Percentiles rank a stretch among this genome's conserved stretches.
Conservation (phyloP, 2,113 vertebrate species). For the Monopterus albus region DNA sequence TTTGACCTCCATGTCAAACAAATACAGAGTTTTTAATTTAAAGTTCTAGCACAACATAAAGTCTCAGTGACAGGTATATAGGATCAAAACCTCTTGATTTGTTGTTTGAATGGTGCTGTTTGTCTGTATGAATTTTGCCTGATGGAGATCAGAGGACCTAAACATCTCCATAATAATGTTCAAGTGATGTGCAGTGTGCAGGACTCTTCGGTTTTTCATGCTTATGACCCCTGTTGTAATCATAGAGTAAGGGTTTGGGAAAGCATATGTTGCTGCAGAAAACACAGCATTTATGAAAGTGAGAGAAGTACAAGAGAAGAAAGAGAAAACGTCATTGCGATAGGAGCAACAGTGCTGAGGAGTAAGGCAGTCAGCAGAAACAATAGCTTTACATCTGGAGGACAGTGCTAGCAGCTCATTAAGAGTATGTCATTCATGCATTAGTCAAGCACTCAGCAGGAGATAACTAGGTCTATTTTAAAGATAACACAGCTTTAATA, state of each 20-base stretch:
- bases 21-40: too few species aligned
- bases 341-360: slow-evolving; percentile 84
- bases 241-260: background rate
- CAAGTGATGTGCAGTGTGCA: background rate
- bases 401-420: slow-evolving; percentile 46
- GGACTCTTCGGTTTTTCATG: background rate
- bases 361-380: slow-evolving; percentile 78
- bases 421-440: slow-evolving; percentile 77
- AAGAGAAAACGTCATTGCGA: slow-evolving; percentile 84
- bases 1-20: too few species aligned
- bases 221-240: background rate
- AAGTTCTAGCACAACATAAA: too few species aligned
- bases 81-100: too few species aligned
- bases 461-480: background rate
- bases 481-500: slow-evolving; percentile 6
- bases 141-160: too few species aligned
- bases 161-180: too few species aligned
- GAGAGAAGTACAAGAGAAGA: slow-evolving; percentile 52
- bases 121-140: too few species aligned
- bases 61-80: too few species aligned
- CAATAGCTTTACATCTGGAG: slow-evolving; percentile 48
- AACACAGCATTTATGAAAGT: slow-evolving; percentile 55
- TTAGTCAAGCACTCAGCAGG: slow-evolving; percentile 52
- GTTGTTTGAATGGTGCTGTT: too few species aligned
- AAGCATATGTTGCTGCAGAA: slow-evolving; percentile 66